A percentile compares a stretch with the other conserved stretches of the same genome.
phyloP scores from a whole-genome alignment of 2,113 vertebrate genomes.

The Chlamydotis undulata region DNA sequence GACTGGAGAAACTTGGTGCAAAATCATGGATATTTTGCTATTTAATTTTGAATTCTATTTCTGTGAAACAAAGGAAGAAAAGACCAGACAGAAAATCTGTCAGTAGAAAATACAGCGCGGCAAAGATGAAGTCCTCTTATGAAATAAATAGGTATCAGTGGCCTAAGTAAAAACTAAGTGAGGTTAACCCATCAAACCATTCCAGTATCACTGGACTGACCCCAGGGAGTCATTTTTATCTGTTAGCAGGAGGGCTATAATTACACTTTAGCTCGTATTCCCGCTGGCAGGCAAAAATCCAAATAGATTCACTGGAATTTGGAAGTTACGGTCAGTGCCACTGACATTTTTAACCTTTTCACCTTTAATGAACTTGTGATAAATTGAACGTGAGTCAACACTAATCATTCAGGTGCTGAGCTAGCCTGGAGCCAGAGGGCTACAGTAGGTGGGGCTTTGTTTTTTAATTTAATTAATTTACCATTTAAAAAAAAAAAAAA shows the following conservation, averaged over 20 bases:
- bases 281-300: background rate
- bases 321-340: background rate
- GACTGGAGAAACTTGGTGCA: background rate
- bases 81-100: background rate
- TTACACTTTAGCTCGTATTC: background rate
- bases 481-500: too few relatives aligned
- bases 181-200: background rate
- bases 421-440: background rate
- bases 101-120: background rate
- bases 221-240: background rate
- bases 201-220: background rate
- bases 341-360: background rate
- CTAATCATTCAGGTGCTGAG: background rate
- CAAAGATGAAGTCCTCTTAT: background rate
- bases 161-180: background rate
- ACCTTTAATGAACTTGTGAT: background rate
- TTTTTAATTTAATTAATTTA: background rate
- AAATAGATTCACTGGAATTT: background rate
- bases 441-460: background rate
- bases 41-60: background rate
- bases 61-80: background rate
- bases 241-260: background rate
- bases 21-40: background rate
- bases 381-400: background rate
- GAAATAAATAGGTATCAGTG: background rate